Conservation (phyloP, 2,888 invertebrate genomes). For the Hanleya hanleyi region DNA sequence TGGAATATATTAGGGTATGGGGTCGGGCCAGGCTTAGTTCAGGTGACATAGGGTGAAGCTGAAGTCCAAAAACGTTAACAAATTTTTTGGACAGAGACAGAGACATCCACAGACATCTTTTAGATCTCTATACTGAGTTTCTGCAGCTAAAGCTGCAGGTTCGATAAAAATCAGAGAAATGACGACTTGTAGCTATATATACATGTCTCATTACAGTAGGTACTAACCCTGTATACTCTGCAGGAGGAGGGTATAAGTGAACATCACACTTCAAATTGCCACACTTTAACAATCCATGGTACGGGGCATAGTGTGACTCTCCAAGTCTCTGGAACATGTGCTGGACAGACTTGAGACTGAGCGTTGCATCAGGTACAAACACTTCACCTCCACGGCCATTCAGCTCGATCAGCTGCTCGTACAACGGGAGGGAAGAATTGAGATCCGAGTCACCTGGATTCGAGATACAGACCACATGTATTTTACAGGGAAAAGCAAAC, state of each 20-base stretch:
- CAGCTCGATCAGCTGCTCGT: conserved; percentile 86
- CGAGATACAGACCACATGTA: conserved; percentile 77
- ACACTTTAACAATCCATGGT: conserved; percentile 83
- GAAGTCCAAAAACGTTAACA: too few relatives aligned
- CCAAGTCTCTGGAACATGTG: conserved; percentile 81
- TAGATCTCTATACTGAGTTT: too few relatives aligned
- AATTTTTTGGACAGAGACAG: too few relatives aligned
- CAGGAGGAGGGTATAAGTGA: conserved; percentile 83
- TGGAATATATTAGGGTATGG: too few relatives aligned
- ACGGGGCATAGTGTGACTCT: conserved; percentile 83
- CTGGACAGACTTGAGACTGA: conserved; percentile 73
- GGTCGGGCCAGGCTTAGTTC: too few relatives aligned
- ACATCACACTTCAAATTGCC: conserved; percentile 84
- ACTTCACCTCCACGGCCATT: conserved; percentile 78
- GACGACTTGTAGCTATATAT: too few relatives aligned
- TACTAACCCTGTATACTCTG: conserved; percentile 69
- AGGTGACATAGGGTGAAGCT: too few relatives aligned
- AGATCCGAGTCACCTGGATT: conserved; percentile 70
- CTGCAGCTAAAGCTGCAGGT: too few relatives aligned
- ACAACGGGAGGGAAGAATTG: conserved; percentile 80
- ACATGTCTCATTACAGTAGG: background rate
- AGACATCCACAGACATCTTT: too few relatives aligned
- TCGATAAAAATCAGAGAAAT: too few relatives aligned
- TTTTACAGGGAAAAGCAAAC: conserved; percentile 86
- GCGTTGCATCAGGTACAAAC: conserved; percentile 60